Base-by-base conservation (phyloP, 1,140 invertebrate genomes). In the Chelonus insularis region DNA sequence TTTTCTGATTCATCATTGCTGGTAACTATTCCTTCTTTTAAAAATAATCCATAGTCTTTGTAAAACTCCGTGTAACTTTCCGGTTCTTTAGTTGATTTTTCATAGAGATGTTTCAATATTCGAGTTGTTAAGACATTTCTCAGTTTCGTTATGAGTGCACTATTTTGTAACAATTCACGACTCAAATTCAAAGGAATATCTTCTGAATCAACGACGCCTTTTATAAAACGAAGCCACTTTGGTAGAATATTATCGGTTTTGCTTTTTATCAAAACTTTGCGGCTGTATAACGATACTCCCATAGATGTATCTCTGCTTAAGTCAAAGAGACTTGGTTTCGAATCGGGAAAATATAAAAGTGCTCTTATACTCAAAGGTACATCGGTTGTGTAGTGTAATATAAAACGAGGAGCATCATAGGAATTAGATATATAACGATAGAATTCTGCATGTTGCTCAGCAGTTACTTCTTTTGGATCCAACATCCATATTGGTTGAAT, bases 181-280 rank as follows among this genome's bases (percentile, higher is more conserved):
- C 95, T 97, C 39, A 99, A 84, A 86, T 99, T 98, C 14, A 99
- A 83, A 7, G 96, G 97, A 84, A 99, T 98, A 74, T 99, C 96
- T 84, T 98, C 96, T 4, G 94, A 97, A 82, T 98, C 96, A 6
- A 98, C 94, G 20, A 98, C 95, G 75, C 96, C 93, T 90, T 94
- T 97, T 1, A 97, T 81, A 80, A 98, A 98, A 69, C 95, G 81
- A 45, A 98, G 81, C 94, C 95, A 98, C 75, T 95, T 95, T 1
- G 96, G 96, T 62, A 98, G 79, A 63, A 98, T 87, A 72, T 94
- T 91, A 61, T 95, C 94, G 0, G 93, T 90, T 74, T 91, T 93
- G 64, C 87, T 92, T 79, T 96, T 94, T 29, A 98, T 97, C 51
- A 98, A 82, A 25, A 91, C 84, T 79, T 96, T 96, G 43, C 93